Conservation (phyloP, 2,113 vertebrate genomes). For the Cyphomyrus discorhynchus region DNA sequence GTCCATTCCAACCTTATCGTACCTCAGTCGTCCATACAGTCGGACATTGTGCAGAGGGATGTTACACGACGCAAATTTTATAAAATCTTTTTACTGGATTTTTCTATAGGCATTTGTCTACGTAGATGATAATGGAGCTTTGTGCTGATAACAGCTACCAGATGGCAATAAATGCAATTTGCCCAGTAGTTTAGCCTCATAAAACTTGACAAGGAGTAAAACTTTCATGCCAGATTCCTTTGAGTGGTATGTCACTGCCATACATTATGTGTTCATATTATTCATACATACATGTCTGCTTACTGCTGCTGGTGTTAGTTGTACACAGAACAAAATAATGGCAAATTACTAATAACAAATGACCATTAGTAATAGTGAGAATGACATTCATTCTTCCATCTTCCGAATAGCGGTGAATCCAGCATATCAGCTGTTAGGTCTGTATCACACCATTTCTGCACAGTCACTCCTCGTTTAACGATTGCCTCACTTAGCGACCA, state of each 20-base stretch:
- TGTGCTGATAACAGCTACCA: neutral
- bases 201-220: neutral
- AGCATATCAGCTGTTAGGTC: neutral
- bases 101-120: neutral
- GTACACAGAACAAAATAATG: neutral
- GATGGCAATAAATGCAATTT: neutral
- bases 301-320: neutral
- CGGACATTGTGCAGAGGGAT: neutral
- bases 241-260: neutral
- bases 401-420: neutral
- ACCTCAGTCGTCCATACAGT: neutral
- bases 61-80: neutral
- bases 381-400: neutral
- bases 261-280: neutral
- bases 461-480: neutral
- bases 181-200: neutral
- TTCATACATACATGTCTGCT: neutral
- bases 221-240: neutral
- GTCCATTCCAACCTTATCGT: neutral
- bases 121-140: neutral
- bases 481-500: neutral
- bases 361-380: neutral
- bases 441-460: neutral
- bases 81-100: neutral
- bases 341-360: neutral